Base-by-base conservation (phyloP, 1,140 invertebrate genomes). In the Drosophila nebulosa region DNA sequence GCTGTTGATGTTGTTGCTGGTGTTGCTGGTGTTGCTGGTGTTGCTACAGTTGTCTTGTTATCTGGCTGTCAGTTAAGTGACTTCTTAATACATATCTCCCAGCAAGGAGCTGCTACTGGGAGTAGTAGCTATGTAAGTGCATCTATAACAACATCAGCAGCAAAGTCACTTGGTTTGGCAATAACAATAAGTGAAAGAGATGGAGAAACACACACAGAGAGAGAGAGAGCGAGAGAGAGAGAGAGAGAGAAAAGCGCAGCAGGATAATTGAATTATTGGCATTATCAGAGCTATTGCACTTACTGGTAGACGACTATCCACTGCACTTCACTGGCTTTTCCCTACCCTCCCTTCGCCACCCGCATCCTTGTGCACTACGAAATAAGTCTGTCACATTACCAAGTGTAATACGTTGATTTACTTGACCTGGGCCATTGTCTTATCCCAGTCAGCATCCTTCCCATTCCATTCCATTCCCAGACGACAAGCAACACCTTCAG, bases 181-280 rank as follows among this genome's bases (percentile, higher is more conserved):
- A 79, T 79, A 76, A 85, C 72, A 85, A 79, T 69, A 76, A 69
- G 71, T 65, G 52, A 50, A 16, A 16, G 39, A 42, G 5, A 9
- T 42, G 14, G 7, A 21, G 53, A 39, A 69, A 35, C 24, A 22
- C 24, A 56, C 9, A 36, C 58, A 9, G 16, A 1, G 55, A 50
- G 10, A 51, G 63, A 22, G 27, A 56, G 7, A 36, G 62, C 9
- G 16, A 1, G 55, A 50, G 10, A 51, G 63, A 56, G 16, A 4
- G 46, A 65, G 58, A n/a, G 26, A 24, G 64, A 26, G 60, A 42
- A 39, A 63, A 59, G 32, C 66, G 66, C 71, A 67, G 69, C 67
- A 62, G 74, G 77, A 80, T 70, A 84, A 85, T 85, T 80, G 80
- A 80, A 86, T 84, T 85, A 84, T 84, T 84, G 80, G 65, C 69